phyloP scores from a whole-genome alignment of 2,797 vertebrate genomes.

The Platyrinchus mystaceus region DNA sequence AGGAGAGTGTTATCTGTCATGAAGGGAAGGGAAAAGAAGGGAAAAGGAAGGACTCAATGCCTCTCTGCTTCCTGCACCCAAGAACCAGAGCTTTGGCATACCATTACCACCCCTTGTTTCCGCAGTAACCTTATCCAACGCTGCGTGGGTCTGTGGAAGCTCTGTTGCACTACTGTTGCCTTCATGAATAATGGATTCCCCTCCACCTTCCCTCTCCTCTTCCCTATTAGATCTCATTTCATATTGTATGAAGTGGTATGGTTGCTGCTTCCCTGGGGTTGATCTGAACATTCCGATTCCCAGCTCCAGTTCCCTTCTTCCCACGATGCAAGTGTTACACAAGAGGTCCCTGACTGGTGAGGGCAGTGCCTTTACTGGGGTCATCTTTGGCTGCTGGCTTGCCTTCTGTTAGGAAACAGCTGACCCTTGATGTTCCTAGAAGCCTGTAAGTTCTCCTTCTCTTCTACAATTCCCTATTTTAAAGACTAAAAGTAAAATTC shows the following conservation, averaged over 20 bases:
- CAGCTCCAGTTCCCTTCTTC: not conserved
- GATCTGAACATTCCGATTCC: not conserved
- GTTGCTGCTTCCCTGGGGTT: not conserved
- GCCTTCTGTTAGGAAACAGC: not conserved
- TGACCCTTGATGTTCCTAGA: not conserved
- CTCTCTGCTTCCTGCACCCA: not conserved
- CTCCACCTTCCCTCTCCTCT: constrained; percentile 19
- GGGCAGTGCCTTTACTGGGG: not conserved
- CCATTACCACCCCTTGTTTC: not conserved
- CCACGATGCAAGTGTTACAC: not conserved
- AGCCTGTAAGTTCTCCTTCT: not conserved
- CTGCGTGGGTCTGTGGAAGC: not conserved
- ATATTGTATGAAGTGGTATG: not conserved
- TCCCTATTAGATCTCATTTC: constrained; percentile 37
- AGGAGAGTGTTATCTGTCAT: fast-evolving
- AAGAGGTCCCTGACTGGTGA: not conserved
- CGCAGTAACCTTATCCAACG: constrained; percentile 8
- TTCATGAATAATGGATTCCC: constrained; percentile 53
- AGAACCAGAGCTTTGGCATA: not conserved
- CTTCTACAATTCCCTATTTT: not conserved
- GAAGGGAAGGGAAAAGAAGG: not conserved
- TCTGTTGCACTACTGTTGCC: constrained; percentile 17
- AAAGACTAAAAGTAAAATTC: not conserved
- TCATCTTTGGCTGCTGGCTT: not conserved
- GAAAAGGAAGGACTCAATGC: not conserved